Evolutionary conservation across 1,140 invertebrate species (phyloP).

Genomic region (Euura saliciscinereae): DNA sequence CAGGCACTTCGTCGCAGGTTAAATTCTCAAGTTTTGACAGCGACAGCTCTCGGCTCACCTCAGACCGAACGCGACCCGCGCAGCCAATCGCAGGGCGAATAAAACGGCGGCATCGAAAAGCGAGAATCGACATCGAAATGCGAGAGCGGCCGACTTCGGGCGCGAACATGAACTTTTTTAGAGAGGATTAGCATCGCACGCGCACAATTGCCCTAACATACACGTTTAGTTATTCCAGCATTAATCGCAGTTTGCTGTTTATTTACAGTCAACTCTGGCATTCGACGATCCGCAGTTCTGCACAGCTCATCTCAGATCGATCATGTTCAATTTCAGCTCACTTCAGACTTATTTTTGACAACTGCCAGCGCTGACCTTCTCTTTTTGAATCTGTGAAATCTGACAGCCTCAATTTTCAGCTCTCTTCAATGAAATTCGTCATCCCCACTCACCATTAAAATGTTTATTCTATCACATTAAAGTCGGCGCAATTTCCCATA

Average conservation of each 20-base stretch:
- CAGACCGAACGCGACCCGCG: no score
- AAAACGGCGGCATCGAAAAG: no score
- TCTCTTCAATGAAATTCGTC: no score
- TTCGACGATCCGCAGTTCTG: neutral
- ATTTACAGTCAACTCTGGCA: neutral
- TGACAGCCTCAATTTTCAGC: neutral
- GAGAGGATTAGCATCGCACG: neutral
- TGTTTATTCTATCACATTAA: neutral
- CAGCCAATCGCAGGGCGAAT: no score
- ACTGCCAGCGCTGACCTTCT: neutral
- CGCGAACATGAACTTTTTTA: neutral
- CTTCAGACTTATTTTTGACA: neutral
- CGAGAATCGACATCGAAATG: no score
- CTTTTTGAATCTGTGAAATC: neutral
- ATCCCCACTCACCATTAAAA: no score
- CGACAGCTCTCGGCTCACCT: no score
- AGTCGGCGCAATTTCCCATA: neutral
- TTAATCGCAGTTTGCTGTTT: neutral
- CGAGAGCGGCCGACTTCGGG: no score
- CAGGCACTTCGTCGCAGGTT: no score
- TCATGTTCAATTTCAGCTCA: neutral
- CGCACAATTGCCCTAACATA: neutral
- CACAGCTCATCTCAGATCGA: neutral
- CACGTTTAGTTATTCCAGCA: no score
- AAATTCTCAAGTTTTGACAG: no score